phyloP scores from a whole-genome alignment of 2,888 invertebrate genomes.

The Zhuqinia jingwanae region DNA sequence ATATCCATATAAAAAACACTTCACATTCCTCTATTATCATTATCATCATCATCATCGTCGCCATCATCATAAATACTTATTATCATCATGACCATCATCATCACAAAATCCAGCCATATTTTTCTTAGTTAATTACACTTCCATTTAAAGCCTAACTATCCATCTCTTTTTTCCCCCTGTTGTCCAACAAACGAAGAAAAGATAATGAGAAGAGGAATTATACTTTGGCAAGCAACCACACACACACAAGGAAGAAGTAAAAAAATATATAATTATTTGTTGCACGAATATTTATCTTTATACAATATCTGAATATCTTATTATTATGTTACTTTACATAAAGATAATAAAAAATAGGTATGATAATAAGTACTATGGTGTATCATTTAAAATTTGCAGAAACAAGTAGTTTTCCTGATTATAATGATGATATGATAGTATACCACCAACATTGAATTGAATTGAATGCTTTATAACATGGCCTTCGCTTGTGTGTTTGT shows the following conservation, averaged over 20 bases:
- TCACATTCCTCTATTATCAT: slow-evolving; percentile 46
- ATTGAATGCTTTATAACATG: background rate
- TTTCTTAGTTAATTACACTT: slow-evolving; percentile 61
- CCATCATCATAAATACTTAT: background rate
- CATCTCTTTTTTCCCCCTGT: slow-evolving; percentile 25
- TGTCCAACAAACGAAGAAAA: slow-evolving; percentile 39
- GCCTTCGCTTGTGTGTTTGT: background rate
- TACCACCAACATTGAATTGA: too few species aligned
- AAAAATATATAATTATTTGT: slow-evolving; percentile 23
- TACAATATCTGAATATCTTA: background rate
- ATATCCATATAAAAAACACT: background rate
- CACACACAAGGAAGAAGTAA: background rate
- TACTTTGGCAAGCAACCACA: background rate
- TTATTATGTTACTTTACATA: background rate
- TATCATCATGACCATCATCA: background rate
- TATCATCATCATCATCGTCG: background rate
- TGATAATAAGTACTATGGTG: too few species aligned
- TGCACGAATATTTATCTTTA: slow-evolving; percentile 18
- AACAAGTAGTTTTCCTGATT: too few species aligned
- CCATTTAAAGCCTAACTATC: slow-evolving; percentile 59
- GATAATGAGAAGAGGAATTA: slow-evolving; percentile 23
- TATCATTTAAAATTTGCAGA: too few species aligned
- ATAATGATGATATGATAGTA: background rate
- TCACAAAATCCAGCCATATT: slow-evolving; percentile 20
- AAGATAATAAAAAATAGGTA: background rate